Conservation (phyloP, 2,797 vertebrate species). For the Coracias cyanogaster region DNA sequence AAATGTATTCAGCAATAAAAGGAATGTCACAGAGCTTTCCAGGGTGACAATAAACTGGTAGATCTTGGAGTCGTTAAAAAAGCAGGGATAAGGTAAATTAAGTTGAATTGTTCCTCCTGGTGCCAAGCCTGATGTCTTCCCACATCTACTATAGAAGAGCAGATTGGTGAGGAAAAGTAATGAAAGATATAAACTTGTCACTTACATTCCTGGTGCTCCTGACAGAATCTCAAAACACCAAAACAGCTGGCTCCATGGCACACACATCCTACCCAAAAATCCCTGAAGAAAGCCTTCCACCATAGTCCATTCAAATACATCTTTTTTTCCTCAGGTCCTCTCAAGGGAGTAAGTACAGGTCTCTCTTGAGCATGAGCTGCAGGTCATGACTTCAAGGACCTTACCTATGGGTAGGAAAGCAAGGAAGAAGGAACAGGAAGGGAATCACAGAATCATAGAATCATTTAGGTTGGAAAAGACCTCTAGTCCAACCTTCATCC, state of each 20-base stretch:
- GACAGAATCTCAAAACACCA: neutral
- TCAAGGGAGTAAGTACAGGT: neutral
- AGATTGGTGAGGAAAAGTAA: conserved; percentile 17
- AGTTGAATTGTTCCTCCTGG: neutral
- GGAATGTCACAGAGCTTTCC: conserved; percentile 22
- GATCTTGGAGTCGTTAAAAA: neutral
- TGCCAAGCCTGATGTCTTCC: conserved; percentile 16
- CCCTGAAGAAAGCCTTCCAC: neutral
- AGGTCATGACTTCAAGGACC: neutral
- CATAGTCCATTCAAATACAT: neutral
- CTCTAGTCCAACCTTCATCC: too few species aligned
- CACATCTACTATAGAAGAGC: conserved; percentile 1
- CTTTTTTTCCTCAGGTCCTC: neutral
- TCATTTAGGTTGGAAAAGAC: too few species aligned
- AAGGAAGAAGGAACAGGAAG: neutral
- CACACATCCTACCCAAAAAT: neutral
- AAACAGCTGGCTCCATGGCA: neutral
- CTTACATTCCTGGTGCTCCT: neutral
- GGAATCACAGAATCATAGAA: too few species aligned
- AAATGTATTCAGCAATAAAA: conserved; percentile 10
- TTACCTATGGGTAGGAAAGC: neutral
- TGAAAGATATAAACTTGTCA: neutral
- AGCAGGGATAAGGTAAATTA: conserved; percentile 6
- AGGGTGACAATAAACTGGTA: conserved; percentile 20
- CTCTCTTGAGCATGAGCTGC: neutral